Evolutionary conservation across 2,113 vertebrate species (phyloP), one percentile per base, ranked within the genome.

Genomic region (Burhinus bistriatus): DNA sequence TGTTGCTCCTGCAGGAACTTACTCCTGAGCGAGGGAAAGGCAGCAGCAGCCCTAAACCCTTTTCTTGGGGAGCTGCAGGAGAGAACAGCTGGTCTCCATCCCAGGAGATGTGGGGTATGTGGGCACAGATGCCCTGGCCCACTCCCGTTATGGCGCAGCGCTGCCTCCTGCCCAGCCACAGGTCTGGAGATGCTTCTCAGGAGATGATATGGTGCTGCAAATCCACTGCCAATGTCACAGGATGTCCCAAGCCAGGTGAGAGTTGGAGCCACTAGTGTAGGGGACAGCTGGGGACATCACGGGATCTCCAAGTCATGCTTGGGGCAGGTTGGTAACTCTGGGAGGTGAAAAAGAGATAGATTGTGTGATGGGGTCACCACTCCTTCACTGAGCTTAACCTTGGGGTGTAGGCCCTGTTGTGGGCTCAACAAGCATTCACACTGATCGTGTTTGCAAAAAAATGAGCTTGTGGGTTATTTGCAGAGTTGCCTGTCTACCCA

Each of bases 111-210:
- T 26, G 26, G 44, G 32, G 14, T 20, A 6, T 11, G 7, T 51
- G 49, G 49, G 19, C 40, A 64, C 15, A 27, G 59, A 36, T 36
- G 52, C 17, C 32, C 52, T 27, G 44, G 21, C 21, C 51, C 6
- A 9, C 21, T 42, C 1, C 0, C 6, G 3, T 73, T 49, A 21
- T 10, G 49, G 42, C 51, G 44, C 52, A 36, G 69, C 2, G 0
- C 32, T 66, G 21, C 44, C 42, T 66, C 30, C 36, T 36, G 36
- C 69, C 44, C 42, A 57, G 49, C 20, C 40, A 44, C 34, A 68
- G 54, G 30, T 44, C 44, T 59, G 44, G 54, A 44, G 38, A 9
- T 61, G 54, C 70, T 75, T 75, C 69, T 68, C 15, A 36, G 44
- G 45, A 59, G 78, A 32, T 19, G 26, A 34, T 12, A 12, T 8